Percentiles rank a stretch among this genome's conserved stretches.
Conservation (phyloP, 1,140 invertebrate genomes). For the Aphaenogaster rudis region DNA sequence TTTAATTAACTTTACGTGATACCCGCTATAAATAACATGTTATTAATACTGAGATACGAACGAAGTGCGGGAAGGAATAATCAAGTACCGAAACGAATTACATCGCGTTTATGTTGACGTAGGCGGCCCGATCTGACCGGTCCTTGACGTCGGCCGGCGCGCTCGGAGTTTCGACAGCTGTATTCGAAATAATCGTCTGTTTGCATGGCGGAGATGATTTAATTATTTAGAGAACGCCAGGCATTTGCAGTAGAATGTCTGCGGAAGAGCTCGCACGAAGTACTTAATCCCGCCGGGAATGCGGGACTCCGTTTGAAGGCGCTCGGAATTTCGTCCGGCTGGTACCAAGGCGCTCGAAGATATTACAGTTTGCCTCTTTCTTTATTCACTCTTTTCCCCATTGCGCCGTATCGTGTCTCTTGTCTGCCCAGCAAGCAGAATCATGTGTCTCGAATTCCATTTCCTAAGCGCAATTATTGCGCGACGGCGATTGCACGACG, state of each 20-base stretch:
- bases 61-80: neutral
- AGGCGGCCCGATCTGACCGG: neutral
- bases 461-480: slow-evolving; percentile 30
- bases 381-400: neutral
- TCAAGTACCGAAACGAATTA: slow-evolving; percentile 24
- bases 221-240: slow-evolving; percentile 49
- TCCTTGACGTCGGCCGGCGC: neutral
- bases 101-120: neutral
- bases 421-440: neutral
- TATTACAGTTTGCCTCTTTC: slow-evolving; percentile 14
- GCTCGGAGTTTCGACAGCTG: neutral
- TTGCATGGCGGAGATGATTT: slow-evolving; percentile 39
- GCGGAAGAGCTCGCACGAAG: slow-evolving; percentile 12
- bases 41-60: slow-evolving; percentile 24
- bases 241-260: slow-evolving; percentile 33
- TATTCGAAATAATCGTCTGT: slow-evolving; percentile 45
- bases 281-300: slow-evolving; percentile 30
- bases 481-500: slow-evolving; percentile 22
- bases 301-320: slow-evolving; percentile 33
- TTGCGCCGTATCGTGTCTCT: neutral
- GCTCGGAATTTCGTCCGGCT: slow-evolving; percentile 46
- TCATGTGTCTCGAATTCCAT: slow-evolving; percentile 19
- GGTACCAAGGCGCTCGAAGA: neutral
- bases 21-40: slow-evolving; percentile 15
- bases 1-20: slow-evolving; percentile 39